phyloP scores from a whole-genome alignment of 2,797 vertebrate species.

The Cyclopterus lumpus region DNA sequence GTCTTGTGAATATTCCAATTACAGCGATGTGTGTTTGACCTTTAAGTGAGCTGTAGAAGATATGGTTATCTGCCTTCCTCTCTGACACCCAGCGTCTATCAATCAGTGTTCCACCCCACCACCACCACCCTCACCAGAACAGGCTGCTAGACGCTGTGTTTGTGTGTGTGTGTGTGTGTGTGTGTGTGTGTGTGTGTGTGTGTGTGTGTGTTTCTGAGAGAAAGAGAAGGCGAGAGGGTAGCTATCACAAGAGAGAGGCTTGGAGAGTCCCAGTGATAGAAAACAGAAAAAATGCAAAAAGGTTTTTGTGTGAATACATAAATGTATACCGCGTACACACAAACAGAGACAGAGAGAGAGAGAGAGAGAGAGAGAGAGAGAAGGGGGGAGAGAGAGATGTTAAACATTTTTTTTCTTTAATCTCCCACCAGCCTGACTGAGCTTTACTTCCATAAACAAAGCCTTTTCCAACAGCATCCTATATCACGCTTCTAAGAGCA shows the following conservation, averaged over 20 bases:
- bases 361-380: constrained; percentile 19
- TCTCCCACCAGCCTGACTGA: constrained; percentile 75
- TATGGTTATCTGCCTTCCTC: constrained; percentile 96
- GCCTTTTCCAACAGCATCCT: constrained; percentile 69
- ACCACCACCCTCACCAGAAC: constrained; percentile 39
- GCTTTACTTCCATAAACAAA: constrained; percentile 82
- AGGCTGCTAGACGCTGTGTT: constrained; percentile 32
- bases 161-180: constrained; percentile 5
- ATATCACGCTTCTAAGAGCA: constrained; percentile 83
- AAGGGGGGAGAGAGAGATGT: constrained; percentile 44
- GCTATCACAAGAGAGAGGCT: constrained; percentile 78
- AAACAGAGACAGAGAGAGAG: constrained; percentile 29
- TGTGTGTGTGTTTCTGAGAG: constrained; percentile 21
- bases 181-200: background rate
- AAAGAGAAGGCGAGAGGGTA: constrained; percentile 30
- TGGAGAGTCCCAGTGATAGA: constrained; percentile 83
- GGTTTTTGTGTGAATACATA: constrained; percentile 63
- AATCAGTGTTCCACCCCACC: constrained; percentile 89
- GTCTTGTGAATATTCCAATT: constrained; percentile 94
- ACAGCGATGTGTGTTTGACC: constrained; percentile 91
- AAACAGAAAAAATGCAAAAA: constrained; percentile 73
- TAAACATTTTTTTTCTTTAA: constrained; percentile 59
- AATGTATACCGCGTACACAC: constrained; percentile 38
- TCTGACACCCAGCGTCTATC: constrained; percentile 95
- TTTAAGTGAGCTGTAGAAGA: constrained; percentile 96